Base-by-base conservation (phyloP, 2,797 vertebrate genomes). In the Sebastes melanostomus region DNA sequence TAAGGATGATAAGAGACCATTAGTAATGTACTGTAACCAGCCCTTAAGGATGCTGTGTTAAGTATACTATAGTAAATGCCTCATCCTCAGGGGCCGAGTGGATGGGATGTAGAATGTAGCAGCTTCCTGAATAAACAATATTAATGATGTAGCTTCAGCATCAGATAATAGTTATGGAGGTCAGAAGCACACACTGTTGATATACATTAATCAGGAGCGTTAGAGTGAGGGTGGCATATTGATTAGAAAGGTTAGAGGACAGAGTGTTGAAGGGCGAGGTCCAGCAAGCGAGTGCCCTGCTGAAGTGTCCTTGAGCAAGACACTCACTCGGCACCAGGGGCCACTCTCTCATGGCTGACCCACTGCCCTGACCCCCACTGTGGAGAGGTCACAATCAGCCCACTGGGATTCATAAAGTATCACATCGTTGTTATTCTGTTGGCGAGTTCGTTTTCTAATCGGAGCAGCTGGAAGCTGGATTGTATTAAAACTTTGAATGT, bases 11-110 rank as follows among this genome's bases (percentile, higher is more conserved):
- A 81, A 76, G 61, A 79, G 67, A 80, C 68, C 65, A 71, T 84
- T 73, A 76, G 61, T 76, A 71, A 83, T 81, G 59, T 79, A 77
- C 69, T 54, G 59, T 83, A 75, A 87, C 68, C 60, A 69, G 81
- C 78, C 81, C 81, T 72, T 52, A 6, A 67, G 78, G 80, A 80
- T 72, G 52, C 27, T 29, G 32, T 34, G 76, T 86, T 86, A 77
- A 86, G 77, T 74, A 29, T 65, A 8, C 46, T 72, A 29, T 25
- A 59, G 63, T 84, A 81, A 50, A 86, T 81, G 58, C 72, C 30
- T 84, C 73, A 32, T 83, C 77, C 58, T 76, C 58, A 11, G 72
- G 36, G 67, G 70, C 60, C 20, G 14, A 29, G 56, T 66, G 56
- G 42, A 77, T 56, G 9, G 3, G 69, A 60, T 36, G 46, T 9